Base-by-base conservation (phyloP, 2,113 vertebrate genomes). In the Cariama cristata region DNA sequence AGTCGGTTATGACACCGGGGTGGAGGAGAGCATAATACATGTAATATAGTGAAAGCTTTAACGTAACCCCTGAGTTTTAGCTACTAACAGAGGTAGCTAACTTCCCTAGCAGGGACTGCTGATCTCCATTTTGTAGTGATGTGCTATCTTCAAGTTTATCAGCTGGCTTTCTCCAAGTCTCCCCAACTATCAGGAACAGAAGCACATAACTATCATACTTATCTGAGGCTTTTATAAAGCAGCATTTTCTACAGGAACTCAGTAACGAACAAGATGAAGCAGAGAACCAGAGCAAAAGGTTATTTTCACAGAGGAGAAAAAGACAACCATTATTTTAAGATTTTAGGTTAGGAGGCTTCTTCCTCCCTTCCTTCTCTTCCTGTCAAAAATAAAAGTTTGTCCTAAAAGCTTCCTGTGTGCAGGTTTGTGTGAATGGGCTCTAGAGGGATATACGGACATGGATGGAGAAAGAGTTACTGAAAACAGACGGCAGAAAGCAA, bases 141-240 rank as follows among this genome's bases (percentile, higher is more conserved):
- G 52, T 67, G 58, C 93, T 86, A 69, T 74, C 90, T 92, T 83
- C 49, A 87, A 38, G 19, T 53, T 86, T 93, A 87, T 90, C 13
- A 7, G 35, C 24, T 85, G 79, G 13, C 27, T 76, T 81, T 86
- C 53, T 83, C 50, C 55, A 68, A 87, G n/a, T 71, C 30, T 95
- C 97, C 40, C 42, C n/a, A 66, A 58, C 33, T 66, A n/a, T 88
- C 84, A 69, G n/a, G 49, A 92, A 84, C 9, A 18, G 66, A 91
- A 86, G 14, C 35, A 71, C 1, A 0, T 68, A 81, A 22, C 47
- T 86, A 27, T 44, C 32, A 6, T 71, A 79, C 27, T 63, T 60
- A 86, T 69, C 59, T 52, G 59, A 83, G 47, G 14, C 5, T 5
- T 88, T 88, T 53, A 35, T 68, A 81, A 88, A 44, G 12, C 50